Conservation (phyloP, 2,113 vertebrate genomes). For the Ammospiza nelsoni region DNA sequence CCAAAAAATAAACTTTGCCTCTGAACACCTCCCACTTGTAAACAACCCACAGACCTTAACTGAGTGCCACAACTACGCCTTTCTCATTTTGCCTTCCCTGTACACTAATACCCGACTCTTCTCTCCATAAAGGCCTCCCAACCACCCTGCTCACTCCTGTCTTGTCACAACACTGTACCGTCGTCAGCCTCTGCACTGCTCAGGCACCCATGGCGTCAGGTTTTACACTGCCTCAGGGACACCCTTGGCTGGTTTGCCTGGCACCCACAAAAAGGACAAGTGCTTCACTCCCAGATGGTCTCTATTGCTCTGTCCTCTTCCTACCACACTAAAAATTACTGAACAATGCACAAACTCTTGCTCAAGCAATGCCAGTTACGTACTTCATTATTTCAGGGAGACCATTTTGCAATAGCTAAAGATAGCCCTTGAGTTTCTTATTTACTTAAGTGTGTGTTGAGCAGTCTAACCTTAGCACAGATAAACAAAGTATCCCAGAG, state of each 20-base stretch:
- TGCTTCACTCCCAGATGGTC: not conserved
- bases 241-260: not conserved
- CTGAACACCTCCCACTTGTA: not conserved
- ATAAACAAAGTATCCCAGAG: slow-evolving; percentile 1
- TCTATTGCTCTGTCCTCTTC: not conserved
- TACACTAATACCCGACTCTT: accelerated
- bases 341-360: not conserved
- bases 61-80: accelerated
- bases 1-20: not conserved
- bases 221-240: not conserved
- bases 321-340: not conserved
- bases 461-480: not conserved
- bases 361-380: not conserved
- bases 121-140: not conserved
- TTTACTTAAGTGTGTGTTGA: not conserved
- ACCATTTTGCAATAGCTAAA: slow-evolving; percentile 11
- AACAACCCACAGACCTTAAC: not conserved
- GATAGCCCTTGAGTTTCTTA: not conserved
- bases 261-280: not conserved
- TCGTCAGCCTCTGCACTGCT: accelerated
- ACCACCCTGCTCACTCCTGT: not conserved
- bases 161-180: not conserved
- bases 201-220: not conserved
- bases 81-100: not conserved
- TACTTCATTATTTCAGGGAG: not conserved